Evolutionary conservation across 2,113 vertebrate genomes (phyloP), one percentile per base, ranked within the genome.

Genomic region (Chinchilla lanigera): DNA sequence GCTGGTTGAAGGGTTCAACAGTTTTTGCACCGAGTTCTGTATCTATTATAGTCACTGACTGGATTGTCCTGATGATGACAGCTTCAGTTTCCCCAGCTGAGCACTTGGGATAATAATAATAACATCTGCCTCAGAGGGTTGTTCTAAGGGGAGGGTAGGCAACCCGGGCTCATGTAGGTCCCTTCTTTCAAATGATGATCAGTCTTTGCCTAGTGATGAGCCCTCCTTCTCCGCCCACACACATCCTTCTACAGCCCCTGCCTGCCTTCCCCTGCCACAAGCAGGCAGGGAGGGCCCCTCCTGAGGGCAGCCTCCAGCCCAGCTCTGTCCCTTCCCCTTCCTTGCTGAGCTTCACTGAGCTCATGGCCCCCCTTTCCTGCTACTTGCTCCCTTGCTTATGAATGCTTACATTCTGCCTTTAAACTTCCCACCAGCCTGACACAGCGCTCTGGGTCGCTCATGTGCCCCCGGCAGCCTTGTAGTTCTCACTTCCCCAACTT

Each of bases 281-380:
- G 20, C 20, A 52, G 7, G 12, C 4, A 0, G 0, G 17, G 10
- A 35, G 7, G 0, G 2, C 28, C 33, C 17, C 1, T 28, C 44
- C 67, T 38, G 1, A 10, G 2, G 1, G 22, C 14, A 13, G 12
- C 41, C 5, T n/a, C 58, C 35, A 0, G 16, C 28, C 83, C 17
- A 14, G n/a, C 10, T 11, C n/a, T 30, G 35, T 19, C 47, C 19
- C 41, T n/a, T 24, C 10, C 10, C 28, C 67, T 30, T 26, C n/a
- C 0, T 12, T 12, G 52, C 24, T 41, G 65, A 82, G 35, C 41
- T 58, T 22, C 77, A 20, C 56, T 13, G 7, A 13, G 16, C 38
- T 9, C 67, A 11, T 0, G 0, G 38, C 9, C 47, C 52, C 47
- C 1, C 0, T 10, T 20, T 35, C n/a, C 35, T 38, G 26, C 7